phyloP scores from a whole-genome alignment of 2,888 invertebrate genomes.

The Stomorhina lunata region DNA sequence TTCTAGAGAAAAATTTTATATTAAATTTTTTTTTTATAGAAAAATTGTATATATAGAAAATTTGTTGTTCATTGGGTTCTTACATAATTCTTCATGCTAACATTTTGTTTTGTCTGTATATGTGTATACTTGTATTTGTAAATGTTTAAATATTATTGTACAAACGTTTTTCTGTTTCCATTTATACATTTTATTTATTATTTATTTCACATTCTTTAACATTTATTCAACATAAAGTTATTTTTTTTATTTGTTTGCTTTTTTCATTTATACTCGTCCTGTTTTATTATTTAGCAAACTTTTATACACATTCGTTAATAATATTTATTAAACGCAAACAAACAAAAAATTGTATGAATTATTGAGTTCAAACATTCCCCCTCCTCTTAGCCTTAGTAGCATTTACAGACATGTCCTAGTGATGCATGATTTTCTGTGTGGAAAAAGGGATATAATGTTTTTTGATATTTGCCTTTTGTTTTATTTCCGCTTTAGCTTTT shows the following conservation, averaged over 20 bases:
- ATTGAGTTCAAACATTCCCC: too few relatives aligned
- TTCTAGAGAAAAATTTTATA: too few relatives aligned
- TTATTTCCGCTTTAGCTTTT: neutral
- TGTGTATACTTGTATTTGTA: neutral
- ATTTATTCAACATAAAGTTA: neutral
- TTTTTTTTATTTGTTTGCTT: neutral
- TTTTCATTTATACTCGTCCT: neutral
- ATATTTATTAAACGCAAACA: conserved; percentile 25
- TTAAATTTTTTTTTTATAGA: too few relatives aligned
- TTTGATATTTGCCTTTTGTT: conserved; percentile 6
- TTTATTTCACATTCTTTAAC: neutral
- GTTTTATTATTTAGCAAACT: conserved; percentile 25
- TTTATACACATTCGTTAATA: conserved; percentile 33
- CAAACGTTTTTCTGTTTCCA: neutral
- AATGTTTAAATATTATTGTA: neutral
- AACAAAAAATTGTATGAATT: conserved; percentile 11
- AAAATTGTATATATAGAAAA: too few relatives aligned
- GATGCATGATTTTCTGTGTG: neutral
- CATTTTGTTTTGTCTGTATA: neutral
- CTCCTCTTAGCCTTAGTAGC: too few relatives aligned
- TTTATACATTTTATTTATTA: neutral
- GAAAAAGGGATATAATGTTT: conserved; percentile 23
- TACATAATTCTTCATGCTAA: too few relatives aligned
- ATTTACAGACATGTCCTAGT: neutral
- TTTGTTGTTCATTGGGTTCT: too few relatives aligned